Percentiles rank a stretch among this genome's conserved stretches.
phyloP scores from a whole-genome alignment of 2,113 vertebrate species.

The Cyprinodon tularosa region DNA sequence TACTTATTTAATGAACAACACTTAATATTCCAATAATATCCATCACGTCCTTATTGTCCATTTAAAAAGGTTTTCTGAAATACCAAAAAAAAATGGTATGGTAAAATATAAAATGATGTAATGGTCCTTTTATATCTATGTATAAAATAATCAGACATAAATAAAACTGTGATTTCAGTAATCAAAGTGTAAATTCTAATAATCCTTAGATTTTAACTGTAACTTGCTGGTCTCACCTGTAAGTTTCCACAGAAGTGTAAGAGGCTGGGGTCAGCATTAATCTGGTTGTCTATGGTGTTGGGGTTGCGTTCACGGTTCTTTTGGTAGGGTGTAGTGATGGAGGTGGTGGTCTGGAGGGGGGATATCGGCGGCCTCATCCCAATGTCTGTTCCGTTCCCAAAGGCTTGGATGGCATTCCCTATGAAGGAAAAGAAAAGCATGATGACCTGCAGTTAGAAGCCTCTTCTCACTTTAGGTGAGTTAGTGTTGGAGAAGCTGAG shows the following conservation, averaged over 20 bases:
- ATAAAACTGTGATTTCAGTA: too few relatives aligned
- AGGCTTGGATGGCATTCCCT: slow-evolving; percentile 95
- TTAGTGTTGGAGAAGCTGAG: background rate
- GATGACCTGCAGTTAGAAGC: background rate
- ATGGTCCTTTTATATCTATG: too few relatives aligned
- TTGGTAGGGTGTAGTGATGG: slow-evolving; percentile 82
- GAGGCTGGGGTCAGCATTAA: slow-evolving; percentile 82
- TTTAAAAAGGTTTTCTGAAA: too few relatives aligned
- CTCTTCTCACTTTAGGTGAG: background rate
- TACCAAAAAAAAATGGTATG: too few relatives aligned
- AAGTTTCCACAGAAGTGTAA: slow-evolving; percentile 88
- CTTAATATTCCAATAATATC: too few relatives aligned
- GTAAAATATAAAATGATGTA: too few relatives aligned
- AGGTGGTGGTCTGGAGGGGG: slow-evolving; percentile 84
- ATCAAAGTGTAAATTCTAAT: background rate
- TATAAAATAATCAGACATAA: too few relatives aligned
- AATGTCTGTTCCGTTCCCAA: slow-evolving; percentile 92
- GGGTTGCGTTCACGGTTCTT: slow-evolving; percentile 75
- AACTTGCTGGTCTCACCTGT: slow-evolving; percentile 57
- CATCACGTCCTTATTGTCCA: too few relatives aligned
- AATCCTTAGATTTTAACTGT: background rate
- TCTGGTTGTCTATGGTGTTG: slow-evolving; percentile 79
- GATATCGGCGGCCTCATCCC: slow-evolving; percentile 86
- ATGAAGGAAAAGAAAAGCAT: background rate
- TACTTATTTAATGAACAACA: too few relatives aligned